These are phyloP conservation scores for Tenthredo mesomela DNA, from an alignment of 2,888 invertebrate genomes.

Conservation along the genomic window DNA sequence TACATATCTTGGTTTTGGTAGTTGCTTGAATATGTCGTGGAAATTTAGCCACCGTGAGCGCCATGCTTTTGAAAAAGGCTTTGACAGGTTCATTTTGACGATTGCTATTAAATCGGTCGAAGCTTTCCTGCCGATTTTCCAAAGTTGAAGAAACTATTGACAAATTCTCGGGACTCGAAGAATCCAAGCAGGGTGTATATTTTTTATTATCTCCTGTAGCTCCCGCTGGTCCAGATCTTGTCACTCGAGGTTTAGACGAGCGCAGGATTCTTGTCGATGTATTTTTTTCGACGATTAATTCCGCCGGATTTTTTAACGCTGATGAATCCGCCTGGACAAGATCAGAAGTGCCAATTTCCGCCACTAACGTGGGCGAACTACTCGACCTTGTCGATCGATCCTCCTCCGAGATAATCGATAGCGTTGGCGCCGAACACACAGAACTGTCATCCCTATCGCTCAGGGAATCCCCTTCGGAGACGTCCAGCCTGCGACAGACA, in stretches of 20 bases:
- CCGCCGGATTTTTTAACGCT: not conserved
- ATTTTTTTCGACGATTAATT: not conserved
- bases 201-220: not conserved
- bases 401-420: slow-evolving; percentile 42
- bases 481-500: slow-evolving; percentile 2
- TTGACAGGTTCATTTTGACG: slow-evolving; percentile 60
- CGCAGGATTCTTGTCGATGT: not conserved
- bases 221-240: slow-evolving; percentile 6
- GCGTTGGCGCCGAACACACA: slow-evolving; percentile 18
- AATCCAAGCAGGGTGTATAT: too few species aligned
- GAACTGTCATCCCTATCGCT: slow-evolving; percentile 22
- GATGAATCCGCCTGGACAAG: not conserved
- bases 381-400: slow-evolving; percentile 22
- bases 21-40: slow-evolving; percentile 66
- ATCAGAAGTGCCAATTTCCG: not conserved
- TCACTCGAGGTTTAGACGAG: not conserved
- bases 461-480: slow-evolving; percentile 15
- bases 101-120: too few species aligned
- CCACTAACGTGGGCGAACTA: not conserved
- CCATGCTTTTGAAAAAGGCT: slow-evolving; percentile 69
- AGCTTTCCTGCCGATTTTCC: not conserved
- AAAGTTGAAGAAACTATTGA: not conserved
- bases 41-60: slow-evolving; percentile 67
- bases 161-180: not conserved
- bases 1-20: slow-evolving; percentile 65